Conservation (phyloP, 2,888 invertebrate genomes). For the Lasioglossum oenotherae region DNA sequence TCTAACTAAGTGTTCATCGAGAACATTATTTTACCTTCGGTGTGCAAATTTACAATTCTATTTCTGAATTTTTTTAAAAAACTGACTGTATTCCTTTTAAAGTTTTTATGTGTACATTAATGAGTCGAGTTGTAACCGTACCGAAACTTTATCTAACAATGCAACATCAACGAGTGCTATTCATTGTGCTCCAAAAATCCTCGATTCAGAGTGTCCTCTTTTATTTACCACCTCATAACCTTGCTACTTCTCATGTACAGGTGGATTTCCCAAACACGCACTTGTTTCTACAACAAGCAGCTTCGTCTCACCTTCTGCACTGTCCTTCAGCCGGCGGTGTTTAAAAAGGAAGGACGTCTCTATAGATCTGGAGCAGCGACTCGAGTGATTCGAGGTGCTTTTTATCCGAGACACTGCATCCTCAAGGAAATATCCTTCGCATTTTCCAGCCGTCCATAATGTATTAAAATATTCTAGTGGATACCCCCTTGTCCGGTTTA, state of each 20-base stretch:
- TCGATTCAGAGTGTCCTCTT: not conserved
- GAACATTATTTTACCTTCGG: too few relatives aligned
- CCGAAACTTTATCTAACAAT: not conserved
- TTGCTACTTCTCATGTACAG: not conserved
- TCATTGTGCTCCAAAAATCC: not conserved
- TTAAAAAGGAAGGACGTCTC: conserved; percentile 19
- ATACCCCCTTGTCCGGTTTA: not conserved
- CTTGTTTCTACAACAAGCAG: conserved; percentile 16
- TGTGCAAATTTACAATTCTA: too few relatives aligned
- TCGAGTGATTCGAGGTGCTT: conserved; percentile 18
- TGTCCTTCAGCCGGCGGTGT: conserved; percentile 16
- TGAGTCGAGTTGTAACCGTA: too few relatives aligned
- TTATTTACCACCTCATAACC: not conserved
- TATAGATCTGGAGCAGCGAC: conserved; percentile 31
- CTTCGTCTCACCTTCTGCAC: conserved; percentile 52
- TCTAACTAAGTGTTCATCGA: too few relatives aligned
- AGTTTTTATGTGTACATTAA: too few relatives aligned
- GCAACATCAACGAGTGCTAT: not conserved
- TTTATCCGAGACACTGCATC: conserved; percentile 24
- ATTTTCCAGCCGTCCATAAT: conserved; percentile 21
- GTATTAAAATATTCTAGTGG: conserved; percentile 11
- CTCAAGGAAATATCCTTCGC: conserved; percentile 3
- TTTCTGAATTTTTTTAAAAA: too few relatives aligned
- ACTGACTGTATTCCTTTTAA: too few relatives aligned
- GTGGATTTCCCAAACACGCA: conserved; percentile 2